Conservation (phyloP, 2,888 invertebrate species). For the Drosophila kanekoi region DNA sequence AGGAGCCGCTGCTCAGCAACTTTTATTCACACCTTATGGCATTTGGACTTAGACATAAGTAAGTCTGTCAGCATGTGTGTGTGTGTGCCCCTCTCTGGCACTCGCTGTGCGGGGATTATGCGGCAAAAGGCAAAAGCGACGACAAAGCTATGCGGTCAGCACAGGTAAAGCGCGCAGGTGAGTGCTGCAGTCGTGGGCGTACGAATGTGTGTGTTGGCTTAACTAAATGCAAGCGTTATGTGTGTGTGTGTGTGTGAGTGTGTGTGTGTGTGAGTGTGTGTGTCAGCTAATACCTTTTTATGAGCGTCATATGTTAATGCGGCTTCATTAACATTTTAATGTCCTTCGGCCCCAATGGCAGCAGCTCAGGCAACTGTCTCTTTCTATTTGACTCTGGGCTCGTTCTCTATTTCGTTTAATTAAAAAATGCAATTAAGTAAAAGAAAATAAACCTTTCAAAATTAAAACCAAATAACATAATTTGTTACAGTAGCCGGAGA, state of each 20-base stretch:
- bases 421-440: conserved; percentile 77
- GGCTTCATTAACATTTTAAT: conserved; percentile 81
- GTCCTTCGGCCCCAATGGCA: conserved; percentile 56
- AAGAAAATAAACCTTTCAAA: conserved; percentile 52
- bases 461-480: conserved; percentile 55
- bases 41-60: conserved; percentile 64
- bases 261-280: conserved; percentile 35
- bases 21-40: conserved; percentile 78
- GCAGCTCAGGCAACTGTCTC: not conserved
- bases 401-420: conserved; percentile 52
- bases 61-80: conserved; percentile 77
- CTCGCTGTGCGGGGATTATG: conserved; percentile 67
- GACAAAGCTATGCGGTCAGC: conserved; percentile 70
- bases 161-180: conserved; percentile 58
- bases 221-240: conserved; percentile 52
- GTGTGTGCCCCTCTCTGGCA: conserved; percentile 47
- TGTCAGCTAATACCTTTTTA: conserved; percentile 76
- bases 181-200: conserved; percentile 19
- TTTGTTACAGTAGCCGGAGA: conserved; percentile 26
- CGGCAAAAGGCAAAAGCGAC: conserved; percentile 57
- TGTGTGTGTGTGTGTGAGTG: conserved; percentile 20
- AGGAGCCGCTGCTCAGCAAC: conserved; percentile 55
- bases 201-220: conserved; percentile 37
- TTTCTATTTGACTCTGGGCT: not conserved
- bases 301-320: conserved; percentile 79